phyloP scores from a whole-genome alignment of 2,113 vertebrate species.

The Hyla sarda region DNA sequence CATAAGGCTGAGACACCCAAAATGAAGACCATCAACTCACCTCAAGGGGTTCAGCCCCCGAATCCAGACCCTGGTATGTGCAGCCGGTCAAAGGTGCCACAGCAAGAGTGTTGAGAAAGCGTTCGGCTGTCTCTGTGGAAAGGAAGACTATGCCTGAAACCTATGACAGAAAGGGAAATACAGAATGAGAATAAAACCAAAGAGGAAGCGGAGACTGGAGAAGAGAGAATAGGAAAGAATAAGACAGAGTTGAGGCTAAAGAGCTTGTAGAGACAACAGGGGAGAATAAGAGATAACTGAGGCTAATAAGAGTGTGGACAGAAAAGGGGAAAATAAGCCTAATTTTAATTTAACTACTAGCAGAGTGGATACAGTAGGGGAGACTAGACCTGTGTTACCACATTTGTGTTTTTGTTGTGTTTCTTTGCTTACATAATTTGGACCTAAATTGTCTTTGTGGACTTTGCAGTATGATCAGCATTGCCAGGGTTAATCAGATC shows the following conservation, averaged over 20 bases:
- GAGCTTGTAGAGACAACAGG: not conserved
- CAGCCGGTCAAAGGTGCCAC: conserved; percentile 89
- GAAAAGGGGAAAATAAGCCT: not conserved
- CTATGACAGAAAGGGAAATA: conserved; percentile 67
- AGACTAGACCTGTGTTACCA: no score
- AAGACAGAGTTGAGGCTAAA: not conserved
- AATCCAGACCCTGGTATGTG: conserved; percentile 95
- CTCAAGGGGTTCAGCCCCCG: conserved; percentile 87
- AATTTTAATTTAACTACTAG: no score
- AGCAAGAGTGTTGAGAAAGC: conserved; percentile 88
- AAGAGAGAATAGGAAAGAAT: not conserved
- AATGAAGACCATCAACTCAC: conserved; percentile 65
- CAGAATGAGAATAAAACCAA: not conserved
- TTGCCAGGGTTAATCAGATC: no score
- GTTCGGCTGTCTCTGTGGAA: conserved; percentile 82
- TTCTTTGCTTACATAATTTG: no score
- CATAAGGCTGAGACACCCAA: no score
- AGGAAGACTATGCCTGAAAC: conserved; percentile 93
- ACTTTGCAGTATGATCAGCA: no score
- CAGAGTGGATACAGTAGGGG: not conserved
- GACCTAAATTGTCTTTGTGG: no score
- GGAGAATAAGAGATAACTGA: not conserved
- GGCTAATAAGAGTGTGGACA: not conserved
- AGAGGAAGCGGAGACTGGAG: not conserved
- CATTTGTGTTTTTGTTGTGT: no score